phyloP scores from a whole-genome alignment of 2,113 vertebrate species.

The Perognathus longimembris region DNA sequence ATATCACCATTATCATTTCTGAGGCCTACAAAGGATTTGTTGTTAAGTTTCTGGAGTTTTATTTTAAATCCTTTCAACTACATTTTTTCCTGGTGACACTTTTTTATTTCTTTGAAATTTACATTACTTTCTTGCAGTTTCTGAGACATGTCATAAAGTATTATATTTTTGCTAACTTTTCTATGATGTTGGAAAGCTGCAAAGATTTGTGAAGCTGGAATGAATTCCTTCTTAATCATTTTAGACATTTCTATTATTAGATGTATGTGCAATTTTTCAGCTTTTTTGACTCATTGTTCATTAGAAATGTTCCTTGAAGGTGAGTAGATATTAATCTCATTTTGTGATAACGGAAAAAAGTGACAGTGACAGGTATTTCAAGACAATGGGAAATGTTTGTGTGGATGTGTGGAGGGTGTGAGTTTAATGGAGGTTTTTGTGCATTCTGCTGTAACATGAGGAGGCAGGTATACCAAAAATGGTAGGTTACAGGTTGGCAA shows the following conservation, averaged over 20 bases:
- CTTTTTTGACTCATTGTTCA: constrained; percentile 62
- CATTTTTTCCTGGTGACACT: constrained; percentile 63
- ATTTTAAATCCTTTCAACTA: constrained; percentile 57
- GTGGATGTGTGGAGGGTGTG: not conserved
- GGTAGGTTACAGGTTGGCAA: not conserved
- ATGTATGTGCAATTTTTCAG: constrained; percentile 31
- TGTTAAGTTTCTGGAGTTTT: constrained; percentile 53
- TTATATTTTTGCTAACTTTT: constrained; percentile 72
- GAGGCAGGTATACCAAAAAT: not conserved
- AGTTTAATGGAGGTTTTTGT: not conserved
- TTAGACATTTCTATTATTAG: constrained; percentile 75
- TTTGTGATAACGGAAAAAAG: constrained; percentile 38
- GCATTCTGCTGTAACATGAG: not conserved
- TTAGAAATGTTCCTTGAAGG: constrained; percentile 62
- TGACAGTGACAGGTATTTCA: constrained; percentile 53
- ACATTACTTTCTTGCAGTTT: constrained; percentile 56
- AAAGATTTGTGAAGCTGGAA: constrained; percentile 66
- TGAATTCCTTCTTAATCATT: constrained; percentile 75
- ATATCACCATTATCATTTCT: constrained; percentile 38
- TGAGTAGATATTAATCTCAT: constrained; percentile 52
- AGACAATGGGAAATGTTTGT: not conserved
- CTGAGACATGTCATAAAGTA: constrained; percentile 67
- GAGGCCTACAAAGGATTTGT: constrained; percentile 44
- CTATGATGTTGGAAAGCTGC: constrained; percentile 58
- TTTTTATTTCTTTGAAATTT: constrained; percentile 64